Base-by-base conservation (phyloP, 2,888 invertebrate genomes). In the Papilio demoleus region DNA sequence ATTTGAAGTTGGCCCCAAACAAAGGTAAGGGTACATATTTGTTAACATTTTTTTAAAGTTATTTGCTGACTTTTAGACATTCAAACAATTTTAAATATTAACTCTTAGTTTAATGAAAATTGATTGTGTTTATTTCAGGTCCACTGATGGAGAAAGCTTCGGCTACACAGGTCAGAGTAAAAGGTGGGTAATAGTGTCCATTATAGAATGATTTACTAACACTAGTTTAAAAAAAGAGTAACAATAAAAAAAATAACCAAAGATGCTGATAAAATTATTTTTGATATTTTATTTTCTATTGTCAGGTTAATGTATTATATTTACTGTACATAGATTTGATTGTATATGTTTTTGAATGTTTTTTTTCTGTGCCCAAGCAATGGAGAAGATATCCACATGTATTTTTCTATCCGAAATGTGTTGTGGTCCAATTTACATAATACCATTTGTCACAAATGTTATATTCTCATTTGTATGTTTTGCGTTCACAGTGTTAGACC, bases 401-500 rank as follows among this genome's bases (percentile, higher is more conserved):
- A 22, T 5, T 27, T 27, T 14, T 53, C 1, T 8, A 8, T 53
- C 1, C 8, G 27, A 53, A 27, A 27, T 27, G n/a, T 27, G 8
- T 53, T 50, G 24, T n/a, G 27, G 53, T 53, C 14, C 14, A 14
- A 27, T 53, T 53, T 53, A 27, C 24, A 24, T 3, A 4, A 12
- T 47, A 12, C 47, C 12, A 22, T 24, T 5, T 24, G 8, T 50
- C 12, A 4, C 19, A 5, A 50, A 12, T 27, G 53, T 27, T 53
- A 61, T 60, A 11, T 53, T 62, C 47, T 68, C 38, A 61, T 65
- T 11, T 40, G 14, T 17, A 66, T 27, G 77, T 83, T 81, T 84
- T 86, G 78, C 86, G 75, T 82, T 89, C 84, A 71, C 92, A 92
- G 92, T 91, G 79, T 75, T 92, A 74, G 82, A 81, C 81, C 90